phyloP scores from a whole-genome alignment of 2,888 invertebrate species.

The Augiades crinisus region DNA sequence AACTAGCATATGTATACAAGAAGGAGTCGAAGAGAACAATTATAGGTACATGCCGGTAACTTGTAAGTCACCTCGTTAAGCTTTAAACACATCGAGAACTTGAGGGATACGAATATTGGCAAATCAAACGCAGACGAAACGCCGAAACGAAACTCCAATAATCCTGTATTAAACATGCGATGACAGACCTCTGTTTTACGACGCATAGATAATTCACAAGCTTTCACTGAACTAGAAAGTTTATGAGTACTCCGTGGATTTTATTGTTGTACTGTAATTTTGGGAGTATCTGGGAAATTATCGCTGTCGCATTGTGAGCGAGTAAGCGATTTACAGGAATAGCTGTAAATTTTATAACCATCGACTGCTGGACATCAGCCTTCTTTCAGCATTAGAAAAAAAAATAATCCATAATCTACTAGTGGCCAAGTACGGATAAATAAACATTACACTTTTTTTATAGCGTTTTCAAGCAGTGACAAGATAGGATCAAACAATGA shows the following conservation, averaged over 20 bases:
- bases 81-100: neutral
- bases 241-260: slow-evolving; percentile 28
- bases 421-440: no score
- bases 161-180: slow-evolving; percentile 23
- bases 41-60: neutral
- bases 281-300: slow-evolving; percentile 20
- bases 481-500: no score
- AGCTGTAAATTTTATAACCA: no score
- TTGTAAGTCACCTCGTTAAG: neutral
- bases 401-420: no score
- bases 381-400: no score
- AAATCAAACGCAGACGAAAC: neutral
- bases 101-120: neutral
- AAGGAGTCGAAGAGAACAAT: neutral
- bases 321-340: no score
- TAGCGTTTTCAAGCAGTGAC: no score
- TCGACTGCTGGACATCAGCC: no score
- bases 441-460: no score
- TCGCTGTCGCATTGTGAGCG: neutral
- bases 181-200: slow-evolving; percentile 29
- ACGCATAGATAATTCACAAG: slow-evolving; percentile 31
- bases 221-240: slow-evolving; percentile 32
- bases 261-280: slow-evolving; percentile 29
- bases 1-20: neutral
- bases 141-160: slow-evolving; percentile 10